Conservation (phyloP, 1,140 invertebrate genomes). For the Nephila pilipes region DNA sequence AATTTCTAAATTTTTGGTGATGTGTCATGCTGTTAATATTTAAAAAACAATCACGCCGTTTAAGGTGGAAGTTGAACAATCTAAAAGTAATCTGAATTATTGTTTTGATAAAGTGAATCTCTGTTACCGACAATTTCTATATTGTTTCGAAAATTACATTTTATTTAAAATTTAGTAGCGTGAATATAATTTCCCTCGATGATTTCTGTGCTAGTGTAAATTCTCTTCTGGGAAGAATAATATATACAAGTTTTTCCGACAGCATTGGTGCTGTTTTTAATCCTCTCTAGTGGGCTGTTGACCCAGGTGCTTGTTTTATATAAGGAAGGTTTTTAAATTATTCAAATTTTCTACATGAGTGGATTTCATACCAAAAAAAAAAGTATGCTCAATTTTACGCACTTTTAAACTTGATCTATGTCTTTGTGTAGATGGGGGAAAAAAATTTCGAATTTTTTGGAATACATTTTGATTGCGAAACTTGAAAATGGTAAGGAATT, state of each 20-base stretch:
- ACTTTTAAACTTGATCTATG: neutral
- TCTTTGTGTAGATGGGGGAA: neutral
- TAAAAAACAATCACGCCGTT: too few species aligned
- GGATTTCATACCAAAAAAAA: slow-evolving; percentile 28
- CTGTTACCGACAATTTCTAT: too few species aligned
- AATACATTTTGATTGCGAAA: slow-evolving; percentile 2
- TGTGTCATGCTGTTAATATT: neutral
- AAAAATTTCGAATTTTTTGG: neutral
- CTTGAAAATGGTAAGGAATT: neutral
- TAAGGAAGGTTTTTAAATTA: slow-evolving; percentile 24
- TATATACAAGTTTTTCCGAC: neutral
- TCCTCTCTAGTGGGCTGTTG: neutral
- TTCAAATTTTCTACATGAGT: neutral
- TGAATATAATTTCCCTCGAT: too few species aligned
- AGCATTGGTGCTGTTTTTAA: slow-evolving; percentile 14
- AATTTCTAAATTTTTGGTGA: neutral
- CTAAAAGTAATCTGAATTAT: too few species aligned
- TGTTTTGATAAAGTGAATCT: too few species aligned
- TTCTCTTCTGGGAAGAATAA: neutral
- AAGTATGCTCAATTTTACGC: slow-evolving; percentile 23
- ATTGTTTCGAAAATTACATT: too few species aligned
- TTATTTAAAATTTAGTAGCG: too few species aligned
- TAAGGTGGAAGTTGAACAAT: too few species aligned
- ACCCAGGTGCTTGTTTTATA: slow-evolving; percentile 20
- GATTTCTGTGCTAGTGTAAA: too few species aligned